Conservation (phyloP, 2,113 vertebrate species). For the Cromileptes altivelis region DNA sequence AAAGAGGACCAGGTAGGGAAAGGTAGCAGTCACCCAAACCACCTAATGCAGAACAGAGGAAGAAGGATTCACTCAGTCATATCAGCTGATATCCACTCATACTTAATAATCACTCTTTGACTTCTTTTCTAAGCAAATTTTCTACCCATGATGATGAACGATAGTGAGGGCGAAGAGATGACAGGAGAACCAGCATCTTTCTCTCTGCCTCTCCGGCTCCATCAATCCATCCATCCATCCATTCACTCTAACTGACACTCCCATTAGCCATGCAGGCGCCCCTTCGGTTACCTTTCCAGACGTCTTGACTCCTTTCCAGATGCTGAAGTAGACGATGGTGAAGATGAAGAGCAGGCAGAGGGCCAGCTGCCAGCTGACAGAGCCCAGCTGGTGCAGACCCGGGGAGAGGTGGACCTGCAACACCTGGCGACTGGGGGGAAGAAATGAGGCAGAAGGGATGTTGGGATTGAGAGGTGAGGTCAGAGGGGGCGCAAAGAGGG, state of each 20-base stretch:
- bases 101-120: neutral
- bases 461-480: constrained; percentile 10
- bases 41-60: constrained; percentile 84
- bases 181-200: neutral
- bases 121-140: constrained; percentile 15
- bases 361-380: constrained; percentile 95
- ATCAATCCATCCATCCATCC: constrained; percentile 50
- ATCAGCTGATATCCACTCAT: neutral
- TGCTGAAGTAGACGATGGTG: constrained; percentile 96
- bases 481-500: neutral
- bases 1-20: constrained; percentile 93
- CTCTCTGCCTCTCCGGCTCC: constrained; percentile 21
- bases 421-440: constrained; percentile 89
- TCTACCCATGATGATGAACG: constrained; percentile 26
- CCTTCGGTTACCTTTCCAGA: constrained; percentile 92
- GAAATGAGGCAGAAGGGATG: neutral
- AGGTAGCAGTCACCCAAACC: constrained; percentile 98
- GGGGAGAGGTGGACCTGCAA: constrained; percentile 92
- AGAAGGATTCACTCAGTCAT: neutral
- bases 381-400: constrained; percentile 94
- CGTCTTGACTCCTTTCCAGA: constrained; percentile 99
- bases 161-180: constrained; percentile 27
- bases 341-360: constrained; percentile 96
- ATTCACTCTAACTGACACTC: constrained; percentile 36
- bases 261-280: constrained; percentile 62